These are phyloP conservation scores for Scatophagus argus DNA, from an alignment of 2,113 vertebrate species.

Conservation along the genomic window DNA sequence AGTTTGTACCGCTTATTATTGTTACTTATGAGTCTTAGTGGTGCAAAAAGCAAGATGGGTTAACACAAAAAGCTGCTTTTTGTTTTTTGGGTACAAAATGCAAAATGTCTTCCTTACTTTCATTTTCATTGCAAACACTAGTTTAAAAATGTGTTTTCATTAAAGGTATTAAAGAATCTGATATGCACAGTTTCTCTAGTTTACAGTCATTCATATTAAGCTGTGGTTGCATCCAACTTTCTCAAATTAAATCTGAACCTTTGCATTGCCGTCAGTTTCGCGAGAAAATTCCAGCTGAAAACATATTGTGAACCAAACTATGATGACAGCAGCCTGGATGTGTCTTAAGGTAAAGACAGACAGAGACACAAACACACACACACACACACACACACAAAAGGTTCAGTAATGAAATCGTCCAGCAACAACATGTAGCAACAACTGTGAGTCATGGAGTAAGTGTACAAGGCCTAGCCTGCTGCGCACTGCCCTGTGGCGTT, in stretches of 20 bases:
- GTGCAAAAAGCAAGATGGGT: not conserved
- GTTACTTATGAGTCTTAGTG: not conserved
- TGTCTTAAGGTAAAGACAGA: slow-evolving; percentile 15
- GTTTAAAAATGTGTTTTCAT: not conserved
- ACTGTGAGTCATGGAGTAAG: slow-evolving; percentile 33
- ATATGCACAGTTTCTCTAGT: not conserved
- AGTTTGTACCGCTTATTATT: no score
- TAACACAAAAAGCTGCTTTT: not conserved
- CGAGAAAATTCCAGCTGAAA: not conserved
- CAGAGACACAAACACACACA: no score
- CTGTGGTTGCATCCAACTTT: not conserved
- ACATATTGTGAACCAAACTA: not conserved
- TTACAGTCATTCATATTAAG: not conserved
- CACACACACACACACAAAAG: slow-evolving; percentile 3
- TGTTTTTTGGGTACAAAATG: not conserved
- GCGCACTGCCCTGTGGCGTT: slow-evolving; percentile 36
- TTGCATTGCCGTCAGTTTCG: not conserved
- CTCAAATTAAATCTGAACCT: no score
- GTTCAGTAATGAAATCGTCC: slow-evolving; percentile 28
- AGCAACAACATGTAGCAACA: slow-evolving; percentile 39
- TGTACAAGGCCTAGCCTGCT: slow-evolving; percentile 52
- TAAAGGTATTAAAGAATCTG: not conserved
- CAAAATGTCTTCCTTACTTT: not conserved
- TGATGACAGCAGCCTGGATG: slow-evolving; percentile 3
- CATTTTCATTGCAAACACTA: not conserved